Evolutionary conservation across 2,113 vertebrate genomes (phyloP).

Genomic region (Phylloscopus trochilus): DNA sequence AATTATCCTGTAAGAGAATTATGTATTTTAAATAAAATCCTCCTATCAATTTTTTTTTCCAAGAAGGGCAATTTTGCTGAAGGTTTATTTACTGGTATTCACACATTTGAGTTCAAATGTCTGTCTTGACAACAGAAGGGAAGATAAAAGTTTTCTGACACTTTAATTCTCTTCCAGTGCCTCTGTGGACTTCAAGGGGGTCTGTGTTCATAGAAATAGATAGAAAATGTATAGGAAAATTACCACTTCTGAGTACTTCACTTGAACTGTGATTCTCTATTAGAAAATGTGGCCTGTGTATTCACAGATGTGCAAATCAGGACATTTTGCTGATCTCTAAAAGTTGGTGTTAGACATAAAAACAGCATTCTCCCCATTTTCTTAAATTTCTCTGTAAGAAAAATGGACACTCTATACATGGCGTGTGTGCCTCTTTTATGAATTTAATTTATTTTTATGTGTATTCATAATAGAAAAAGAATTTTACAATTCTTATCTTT

Average conservation of each 20-base stretch:
- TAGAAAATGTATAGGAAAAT: background rate
- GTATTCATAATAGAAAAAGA: background rate
- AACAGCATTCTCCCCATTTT: background rate
- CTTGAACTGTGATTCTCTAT: accelerated
- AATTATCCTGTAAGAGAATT: background rate
- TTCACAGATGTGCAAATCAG: background rate
- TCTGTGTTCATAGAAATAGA: background rate
- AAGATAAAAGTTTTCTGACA: background rate
- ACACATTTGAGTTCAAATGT: background rate
- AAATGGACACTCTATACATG: background rate
- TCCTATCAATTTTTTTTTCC: background rate
- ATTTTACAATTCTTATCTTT: background rate
- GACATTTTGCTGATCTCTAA: background rate
- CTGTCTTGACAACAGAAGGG: background rate
- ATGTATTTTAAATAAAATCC: background rate
- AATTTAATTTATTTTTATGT: background rate
- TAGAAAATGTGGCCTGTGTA: background rate
- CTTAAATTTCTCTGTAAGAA: background rate
- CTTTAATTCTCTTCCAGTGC: background rate
- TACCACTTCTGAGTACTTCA: background rate
- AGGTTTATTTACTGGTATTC: background rate
- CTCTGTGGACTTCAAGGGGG: background rate
- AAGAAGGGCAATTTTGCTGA: background rate
- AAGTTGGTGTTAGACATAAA: background rate
- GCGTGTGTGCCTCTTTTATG: accelerated